Conservation (phyloP, 2,113 vertebrate species). For the Gallinago media region DNA sequence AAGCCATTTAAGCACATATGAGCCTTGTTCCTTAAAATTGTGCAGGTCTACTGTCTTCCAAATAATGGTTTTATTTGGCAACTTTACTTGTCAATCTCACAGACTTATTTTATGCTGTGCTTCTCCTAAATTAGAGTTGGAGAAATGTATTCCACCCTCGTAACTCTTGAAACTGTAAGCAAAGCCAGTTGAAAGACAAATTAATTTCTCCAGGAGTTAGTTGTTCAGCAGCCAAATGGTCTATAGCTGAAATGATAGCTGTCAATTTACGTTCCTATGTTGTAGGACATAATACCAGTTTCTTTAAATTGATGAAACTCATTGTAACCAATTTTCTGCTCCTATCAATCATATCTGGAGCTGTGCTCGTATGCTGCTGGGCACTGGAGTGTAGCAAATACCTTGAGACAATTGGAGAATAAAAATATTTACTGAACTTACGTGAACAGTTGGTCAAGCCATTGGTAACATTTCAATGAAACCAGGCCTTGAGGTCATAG, state of each 20-base stretch:
- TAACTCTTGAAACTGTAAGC: not conserved
- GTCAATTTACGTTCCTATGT: not conserved
- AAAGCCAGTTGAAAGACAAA: not conserved
- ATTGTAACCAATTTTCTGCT: conserved; percentile 14
- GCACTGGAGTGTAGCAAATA: not conserved
- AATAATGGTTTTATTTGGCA: not conserved
- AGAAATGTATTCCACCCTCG: not conserved
- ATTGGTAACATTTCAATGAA: not conserved
- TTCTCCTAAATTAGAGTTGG: not conserved
- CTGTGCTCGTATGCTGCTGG: not conserved
- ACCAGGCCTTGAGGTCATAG: not conserved
- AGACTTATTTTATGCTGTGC: not conserved
- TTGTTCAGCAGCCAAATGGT: not conserved
- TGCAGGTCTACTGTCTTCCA: not conserved
- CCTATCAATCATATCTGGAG: not conserved
- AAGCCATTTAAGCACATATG: not conserved
- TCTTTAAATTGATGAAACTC: conserved; percentile 10
- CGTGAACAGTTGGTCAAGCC: not conserved
- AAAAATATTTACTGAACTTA: not conserved
- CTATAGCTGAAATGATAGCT: not conserved
- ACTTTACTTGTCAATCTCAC: not conserved
- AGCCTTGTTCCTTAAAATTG: not conserved
- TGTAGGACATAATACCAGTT: not conserved
- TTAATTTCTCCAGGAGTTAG: not conserved
- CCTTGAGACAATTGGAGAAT: not conserved